Evolutionary conservation across 1,140 invertebrate species (phyloP).

Genomic region (Heliconius eleuchia): DNA sequence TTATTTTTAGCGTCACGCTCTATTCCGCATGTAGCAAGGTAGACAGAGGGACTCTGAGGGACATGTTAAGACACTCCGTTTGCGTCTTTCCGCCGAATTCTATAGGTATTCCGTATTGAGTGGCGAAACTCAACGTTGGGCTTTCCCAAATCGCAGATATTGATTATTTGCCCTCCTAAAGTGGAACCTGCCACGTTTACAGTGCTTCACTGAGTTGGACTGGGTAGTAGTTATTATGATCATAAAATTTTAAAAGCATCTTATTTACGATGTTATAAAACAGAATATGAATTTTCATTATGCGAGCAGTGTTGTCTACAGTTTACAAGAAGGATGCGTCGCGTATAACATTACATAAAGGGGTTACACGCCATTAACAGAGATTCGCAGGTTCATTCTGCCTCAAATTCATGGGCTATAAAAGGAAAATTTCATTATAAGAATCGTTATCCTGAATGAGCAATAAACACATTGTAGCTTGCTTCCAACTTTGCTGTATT

Average conservation of each 20-base stretch:
- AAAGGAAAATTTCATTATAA: constrained; percentile 37
- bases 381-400: constrained; percentile 32
- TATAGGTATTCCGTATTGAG: too few species aligned
- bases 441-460: constrained; percentile 31
- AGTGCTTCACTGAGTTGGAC: not conserved
- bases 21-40: too few species aligned
- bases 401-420: constrained; percentile 38
- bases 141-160: too few species aligned
- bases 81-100: too few species aligned
- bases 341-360: constrained; percentile 20
- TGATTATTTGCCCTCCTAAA: too few species aligned
- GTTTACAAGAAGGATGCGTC: not conserved
- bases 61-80: too few species aligned
- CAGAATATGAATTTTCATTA: constrained; percentile 6
- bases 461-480: constrained; percentile 32
- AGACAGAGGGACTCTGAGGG: too few species aligned
- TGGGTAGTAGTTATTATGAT: not conserved
- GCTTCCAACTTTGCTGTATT: constrained; percentile 19
- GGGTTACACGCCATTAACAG: constrained; percentile 30
- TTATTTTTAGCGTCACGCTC: too few species aligned
- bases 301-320: not conserved
- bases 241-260: not conserved
- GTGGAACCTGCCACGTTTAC: too few species aligned
- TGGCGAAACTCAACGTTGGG: too few species aligned
- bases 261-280: not conserved